Percentiles rank a stretch among this genome's conserved stretches.
These are phyloP conservation scores for Drosophila leontia DNA, from an alignment of 1,140 invertebrate species.

Conservation along the genomic window DNA sequence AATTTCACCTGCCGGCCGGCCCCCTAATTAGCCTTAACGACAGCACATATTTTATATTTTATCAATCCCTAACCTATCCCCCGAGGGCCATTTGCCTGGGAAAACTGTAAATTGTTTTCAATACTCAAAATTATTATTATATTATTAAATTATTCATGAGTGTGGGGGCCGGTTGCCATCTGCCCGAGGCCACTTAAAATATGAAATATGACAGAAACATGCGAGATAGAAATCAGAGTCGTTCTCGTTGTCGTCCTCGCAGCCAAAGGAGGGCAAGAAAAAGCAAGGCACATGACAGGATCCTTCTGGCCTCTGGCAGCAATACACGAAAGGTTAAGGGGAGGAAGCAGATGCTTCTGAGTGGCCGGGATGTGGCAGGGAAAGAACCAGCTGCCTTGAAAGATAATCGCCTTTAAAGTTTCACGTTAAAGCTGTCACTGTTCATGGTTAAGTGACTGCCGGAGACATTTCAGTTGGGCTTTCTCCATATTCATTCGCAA, in stretches of 20 bases:
- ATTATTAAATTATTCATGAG: slow-evolving; percentile 67
- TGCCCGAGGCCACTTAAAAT: slow-evolving; percentile 57
- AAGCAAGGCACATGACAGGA: slow-evolving; percentile 39
- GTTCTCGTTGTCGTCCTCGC: slow-evolving; percentile 23
- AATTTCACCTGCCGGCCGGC: slow-evolving; percentile 5
- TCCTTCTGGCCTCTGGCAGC: slow-evolving; percentile 25
- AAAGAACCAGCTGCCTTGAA: slow-evolving; percentile 16
- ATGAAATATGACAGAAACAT: slow-evolving; percentile 65
- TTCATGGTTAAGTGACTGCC: slow-evolving; percentile 27
- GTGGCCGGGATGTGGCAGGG: slow-evolving; percentile 33
- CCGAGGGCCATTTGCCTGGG: slow-evolving; percentile 28
- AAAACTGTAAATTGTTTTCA: slow-evolving; percentile 70
- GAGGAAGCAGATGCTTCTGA: slow-evolving; percentile 9
- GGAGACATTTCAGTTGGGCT: slow-evolving; percentile 6
- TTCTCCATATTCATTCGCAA: slow-evolving; percentile 9
- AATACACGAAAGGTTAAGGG: slow-evolving; percentile 2
- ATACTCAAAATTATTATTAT: slow-evolving; percentile 61
- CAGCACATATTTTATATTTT: slow-evolving; percentile 50
- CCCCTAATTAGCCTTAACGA: slow-evolving; percentile 49
- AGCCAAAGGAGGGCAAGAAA: slow-evolving; percentile 11
- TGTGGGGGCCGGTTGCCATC: slow-evolving; percentile 24
- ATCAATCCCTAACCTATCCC: slow-evolving; percentile 30
- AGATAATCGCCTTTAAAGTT: slow-evolving; percentile 49
- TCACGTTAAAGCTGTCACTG: slow-evolving; percentile 33
- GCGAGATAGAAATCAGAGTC: slow-evolving; percentile 58